A percentile compares a stretch with the other conserved stretches of the same genome.
Evolutionary conservation across 2,113 vertebrate species (phyloP).

Genomic region (Labeo catla): DNA sequence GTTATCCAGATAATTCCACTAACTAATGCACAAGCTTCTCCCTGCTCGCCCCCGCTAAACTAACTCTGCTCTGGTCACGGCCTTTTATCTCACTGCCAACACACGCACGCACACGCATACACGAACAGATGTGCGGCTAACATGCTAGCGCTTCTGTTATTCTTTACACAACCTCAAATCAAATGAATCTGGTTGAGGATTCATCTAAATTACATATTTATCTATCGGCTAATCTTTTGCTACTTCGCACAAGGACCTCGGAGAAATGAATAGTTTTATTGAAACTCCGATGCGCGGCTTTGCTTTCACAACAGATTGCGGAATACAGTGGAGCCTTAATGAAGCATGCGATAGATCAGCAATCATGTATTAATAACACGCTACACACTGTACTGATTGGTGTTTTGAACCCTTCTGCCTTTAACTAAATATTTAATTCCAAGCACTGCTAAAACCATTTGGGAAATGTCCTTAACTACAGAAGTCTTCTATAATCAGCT

Average conservation of each 20-base stretch:
- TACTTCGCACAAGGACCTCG: conserved; percentile 14
- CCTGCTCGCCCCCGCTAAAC: conserved; percentile 60
- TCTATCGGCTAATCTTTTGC: conserved; percentile 15
- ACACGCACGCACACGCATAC: neutral
- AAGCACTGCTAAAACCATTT: conserved; percentile 81
- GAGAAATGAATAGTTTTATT: neutral
- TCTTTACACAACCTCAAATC: conserved; percentile 15
- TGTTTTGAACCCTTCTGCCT: conserved; percentile 18
- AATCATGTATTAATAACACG: conserved; percentile 15
- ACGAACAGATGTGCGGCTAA: conserved; percentile 22
- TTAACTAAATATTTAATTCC: conserved; percentile 77
- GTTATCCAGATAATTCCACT: conserved; percentile 77
- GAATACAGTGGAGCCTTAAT: conserved; percentile 23
- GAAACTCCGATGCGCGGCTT: neutral
- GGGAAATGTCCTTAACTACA: conserved; percentile 83
- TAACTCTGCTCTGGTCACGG: conserved; percentile 63
- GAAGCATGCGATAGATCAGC: conserved; percentile 5
- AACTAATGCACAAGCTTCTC: conserved; percentile 76
- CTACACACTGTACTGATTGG: conserved; percentile 23
- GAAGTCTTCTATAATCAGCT: conserved; percentile 85
- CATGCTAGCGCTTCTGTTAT: neutral
- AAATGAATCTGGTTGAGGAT: conserved; percentile 16
- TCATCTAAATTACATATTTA: conserved; percentile 35
- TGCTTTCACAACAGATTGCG: conserved; percentile 25
- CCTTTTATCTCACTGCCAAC: conserved; percentile 51